These are phyloP conservation scores for Pygoscelis antarcticus DNA, from an alignment of 2,113 vertebrate species.

Conservation along the genomic window DNA sequence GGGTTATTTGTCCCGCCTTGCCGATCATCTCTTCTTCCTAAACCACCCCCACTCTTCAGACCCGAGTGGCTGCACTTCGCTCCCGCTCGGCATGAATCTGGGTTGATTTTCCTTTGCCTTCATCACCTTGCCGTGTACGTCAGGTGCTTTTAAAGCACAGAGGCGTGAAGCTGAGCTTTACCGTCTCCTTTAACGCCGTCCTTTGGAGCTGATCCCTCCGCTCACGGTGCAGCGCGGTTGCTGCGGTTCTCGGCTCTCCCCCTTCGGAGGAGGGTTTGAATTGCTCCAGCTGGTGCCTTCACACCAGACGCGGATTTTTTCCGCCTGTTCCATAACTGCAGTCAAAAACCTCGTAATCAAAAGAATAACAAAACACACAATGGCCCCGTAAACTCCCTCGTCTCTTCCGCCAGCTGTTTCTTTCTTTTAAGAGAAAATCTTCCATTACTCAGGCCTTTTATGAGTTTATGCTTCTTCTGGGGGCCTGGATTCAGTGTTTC, in stretches of 20 bases:
- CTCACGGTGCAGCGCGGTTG: accelerated
- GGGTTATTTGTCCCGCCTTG: neutral
- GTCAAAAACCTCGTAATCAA: neutral
- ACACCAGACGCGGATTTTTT: neutral
- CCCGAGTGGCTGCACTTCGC: neutral
- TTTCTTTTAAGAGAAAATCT: neutral
- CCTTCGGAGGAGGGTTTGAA: neutral
- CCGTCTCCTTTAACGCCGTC: neutral
- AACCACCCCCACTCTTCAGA: no score
- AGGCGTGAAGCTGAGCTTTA: neutral
- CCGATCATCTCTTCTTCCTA: neutral
- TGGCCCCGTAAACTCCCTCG: neutral
- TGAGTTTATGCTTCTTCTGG: neutral
- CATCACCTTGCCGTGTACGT: accelerated
- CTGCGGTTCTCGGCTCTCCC: neutral
- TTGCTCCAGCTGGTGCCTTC: neutral
- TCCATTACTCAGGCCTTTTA: neutral
- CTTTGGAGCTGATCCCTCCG: neutral
- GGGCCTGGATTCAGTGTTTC: neutral
- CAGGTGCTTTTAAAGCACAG: neutral
- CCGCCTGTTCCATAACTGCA: neutral
- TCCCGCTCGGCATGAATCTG: neutral
- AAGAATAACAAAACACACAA: neutral
- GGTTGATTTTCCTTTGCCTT: neutral
- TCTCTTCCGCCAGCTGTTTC: neutral